Base-by-base conservation (phyloP, 1,140 invertebrate genomes). In the Plectrocnemia conspersa region DNA sequence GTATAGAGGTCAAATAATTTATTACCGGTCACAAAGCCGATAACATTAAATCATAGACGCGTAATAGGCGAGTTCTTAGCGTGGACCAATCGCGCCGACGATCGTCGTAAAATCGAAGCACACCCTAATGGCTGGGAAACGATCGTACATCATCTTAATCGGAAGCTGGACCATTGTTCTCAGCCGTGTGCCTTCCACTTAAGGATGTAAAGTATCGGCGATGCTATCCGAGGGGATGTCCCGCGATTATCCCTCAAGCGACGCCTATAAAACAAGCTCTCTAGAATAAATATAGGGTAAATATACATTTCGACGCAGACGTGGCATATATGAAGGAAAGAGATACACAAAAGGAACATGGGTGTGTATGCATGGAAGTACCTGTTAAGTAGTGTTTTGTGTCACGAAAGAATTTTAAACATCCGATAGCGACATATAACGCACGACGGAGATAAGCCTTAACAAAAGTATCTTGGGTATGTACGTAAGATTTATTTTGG, bases 121-220 rank as follows among this genome's bases (percentile, higher is more conserved):
- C 6, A 13, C 33, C 25, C 47, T 50, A 50, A 50, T 50, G 47
- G 47, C n/a, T 13, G 33, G 47, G 19, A 50, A 22, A 50, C 25
- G 40, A 50, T 50, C 47, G 33, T 50, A 50, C 47, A 50, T 50
- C 47, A 50, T 50, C 33, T 50, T 50, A 50, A 50, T 50, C 47
- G 47, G 47, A 38, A 50, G 47, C 47, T 11, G 24, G 33, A 6
- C 33, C 33, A 50, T 50, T 50, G 47, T 50, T 50, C 47, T 38
- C 2, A 10, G 15, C 27, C 27, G 33, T 25, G n/a, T 5, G 35
- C 25, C 6, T n/a, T 13, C 44, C 44, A 47, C 42, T 47, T 47
- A 47, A n/a, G n/a, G n/a, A n/a, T n/a, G n/a, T n/a, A n/a, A n/a
- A n/a, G n/a, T n/a, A n/a, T n/a, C n/a, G 22, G 33, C 15, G 47